Evolutionary conservation across 2,888 invertebrate species (phyloP).

Genomic region (Pteria penguin): DNA sequence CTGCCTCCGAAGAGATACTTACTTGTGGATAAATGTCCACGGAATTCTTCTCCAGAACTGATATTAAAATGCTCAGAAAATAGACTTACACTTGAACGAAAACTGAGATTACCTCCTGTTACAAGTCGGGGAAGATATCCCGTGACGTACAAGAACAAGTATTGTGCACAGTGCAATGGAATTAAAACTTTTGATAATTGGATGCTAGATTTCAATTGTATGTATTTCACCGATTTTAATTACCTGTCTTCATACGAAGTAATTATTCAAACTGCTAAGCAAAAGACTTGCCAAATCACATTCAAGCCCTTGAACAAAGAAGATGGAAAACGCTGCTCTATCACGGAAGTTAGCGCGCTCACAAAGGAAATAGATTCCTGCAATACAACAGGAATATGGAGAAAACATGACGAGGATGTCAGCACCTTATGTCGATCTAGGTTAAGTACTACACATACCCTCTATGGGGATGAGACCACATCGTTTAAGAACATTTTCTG

Average conservation of each 20-base stretch:
- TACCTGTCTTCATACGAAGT: constrained; percentile 13
- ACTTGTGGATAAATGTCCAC: constrained; percentile 3
- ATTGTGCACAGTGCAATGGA: constrained; percentile 20
- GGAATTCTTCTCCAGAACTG: not conserved
- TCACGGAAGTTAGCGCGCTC: not conserved
- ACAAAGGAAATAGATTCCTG: not conserved
- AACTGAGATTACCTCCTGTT: not conserved
- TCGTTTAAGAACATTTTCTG: constrained; percentile 30
- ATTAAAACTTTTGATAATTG: not conserved
- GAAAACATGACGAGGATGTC: not conserved
- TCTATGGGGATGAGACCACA: too few species aligned
- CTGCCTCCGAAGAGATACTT: not conserved
- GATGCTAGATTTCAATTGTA: constrained; percentile 1
- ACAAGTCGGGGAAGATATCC: not conserved
- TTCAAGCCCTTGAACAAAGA: not conserved
- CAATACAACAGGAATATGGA: constrained; percentile 22
- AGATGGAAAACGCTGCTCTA: not conserved
- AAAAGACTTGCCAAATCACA: not conserved
- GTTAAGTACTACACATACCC: too few species aligned
- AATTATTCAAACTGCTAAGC: not conserved
- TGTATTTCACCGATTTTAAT: constrained; percentile 19
- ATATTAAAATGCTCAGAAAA: not conserved
- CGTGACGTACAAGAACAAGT: constrained; percentile 1
- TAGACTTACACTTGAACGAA: not conserved
- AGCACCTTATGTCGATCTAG: not conserved